Base-by-base conservation (phyloP, 2,113 vertebrate species). In the Nycticryphes semicollaris region DNA sequence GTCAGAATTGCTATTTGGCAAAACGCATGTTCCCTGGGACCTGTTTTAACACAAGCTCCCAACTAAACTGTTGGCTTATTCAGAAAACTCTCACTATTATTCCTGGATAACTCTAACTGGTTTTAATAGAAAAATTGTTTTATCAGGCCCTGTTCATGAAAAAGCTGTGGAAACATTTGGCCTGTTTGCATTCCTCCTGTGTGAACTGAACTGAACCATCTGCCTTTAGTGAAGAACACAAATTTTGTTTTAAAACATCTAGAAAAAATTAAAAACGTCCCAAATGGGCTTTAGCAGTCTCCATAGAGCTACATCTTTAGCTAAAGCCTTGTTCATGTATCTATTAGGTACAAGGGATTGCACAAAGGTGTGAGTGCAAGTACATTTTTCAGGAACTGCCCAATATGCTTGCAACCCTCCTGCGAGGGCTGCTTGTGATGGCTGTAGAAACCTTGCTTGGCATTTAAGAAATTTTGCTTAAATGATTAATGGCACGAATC, bases 11-110 rank as follows among this genome's bases (percentile, higher is more conserved):
- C 88, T 96, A n/a, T 37, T 89, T 84, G 64, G 82, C 64, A 80
- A 75, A 96, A 60, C 4, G 33, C 77, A 73, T 15, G 19, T 80
- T 92, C 75, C 33, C 57, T 51, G 73, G 92, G 80, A 90, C 53
- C 74, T 91, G 91, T 84, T 97, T 96, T 96, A 95, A 96, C 91
- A 95, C 84, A 80, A 91, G 85, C 28, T 89, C 82, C 50, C 73
- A 75, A 63, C 84, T 91, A 82, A 94, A 84, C 27, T 69, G 41
- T 60, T 95, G 95, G 72, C 73, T 81, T 88, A 64, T 56, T 94
- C 56, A 83, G 60, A 80, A 91, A 77, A 77, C 11, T 67, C 50
- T 60, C 30, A 64, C 66, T 48, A 73, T 47, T 30, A 51, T 87
- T 85, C 30, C 57, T 37, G 60, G 25, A 28, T 31, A 90, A 67